Evolutionary conservation across 2,888 invertebrate species (phyloP).

Genomic region (Agrochola macilenta): DNA sequence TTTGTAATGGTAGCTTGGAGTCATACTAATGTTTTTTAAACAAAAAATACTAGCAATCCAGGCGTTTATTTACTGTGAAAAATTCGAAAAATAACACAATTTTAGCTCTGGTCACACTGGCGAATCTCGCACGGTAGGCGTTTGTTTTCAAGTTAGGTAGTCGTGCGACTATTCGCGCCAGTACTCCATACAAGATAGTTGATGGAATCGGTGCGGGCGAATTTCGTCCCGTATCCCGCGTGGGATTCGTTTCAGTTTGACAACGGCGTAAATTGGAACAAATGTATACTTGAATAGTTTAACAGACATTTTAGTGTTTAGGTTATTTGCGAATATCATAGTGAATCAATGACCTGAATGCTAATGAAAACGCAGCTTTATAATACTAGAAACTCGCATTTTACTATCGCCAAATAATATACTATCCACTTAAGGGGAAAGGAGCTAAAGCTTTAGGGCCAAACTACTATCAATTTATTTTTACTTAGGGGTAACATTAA

Average conservation of each 20-base stretch:
- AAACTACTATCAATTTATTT: background rate
- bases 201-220: background rate
- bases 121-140: no score
- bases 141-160: no score
- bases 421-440: slow-evolving; percentile 17
- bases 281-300: no score
- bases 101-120: background rate
- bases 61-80: background rate
- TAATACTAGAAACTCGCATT: slow-evolving; percentile 10
- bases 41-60: background rate
- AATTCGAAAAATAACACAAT: background rate
- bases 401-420: slow-evolving; percentile 25
- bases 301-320: no score
- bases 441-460: background rate
- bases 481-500: slow-evolving; percentile 3
- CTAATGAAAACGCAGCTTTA: slow-evolving; percentile 6
- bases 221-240: background rate
- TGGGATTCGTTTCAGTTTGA: background rate
- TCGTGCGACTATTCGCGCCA: background rate
- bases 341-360: background rate
- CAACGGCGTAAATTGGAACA: no score
- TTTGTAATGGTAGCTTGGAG: background rate
- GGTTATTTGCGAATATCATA: slow-evolving; percentile 1
- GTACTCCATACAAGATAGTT: background rate
- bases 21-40: background rate